phyloP scores from a whole-genome alignment of 2,797 vertebrate species.

The Cossypha polioptera region DNA sequence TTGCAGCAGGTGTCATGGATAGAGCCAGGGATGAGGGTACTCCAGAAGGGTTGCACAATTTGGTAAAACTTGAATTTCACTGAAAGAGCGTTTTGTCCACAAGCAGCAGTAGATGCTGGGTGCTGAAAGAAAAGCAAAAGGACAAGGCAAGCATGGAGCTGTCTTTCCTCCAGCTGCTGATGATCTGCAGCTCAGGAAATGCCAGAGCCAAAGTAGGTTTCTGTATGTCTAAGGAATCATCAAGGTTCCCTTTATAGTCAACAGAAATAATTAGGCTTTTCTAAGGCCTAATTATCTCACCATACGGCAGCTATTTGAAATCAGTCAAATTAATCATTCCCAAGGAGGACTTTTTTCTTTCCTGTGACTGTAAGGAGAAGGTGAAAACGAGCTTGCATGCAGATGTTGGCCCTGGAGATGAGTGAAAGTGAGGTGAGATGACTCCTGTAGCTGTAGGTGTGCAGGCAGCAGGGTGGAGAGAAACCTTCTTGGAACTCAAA shows the following conservation, averaged over 20 bases:
- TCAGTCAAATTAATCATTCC: conserved; percentile 30
- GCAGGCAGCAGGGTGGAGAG: not conserved
- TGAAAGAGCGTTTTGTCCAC: not conserved
- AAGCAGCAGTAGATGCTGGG: not conserved
- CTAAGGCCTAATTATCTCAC: conserved; percentile 35
- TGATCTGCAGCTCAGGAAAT: conserved; percentile 13
- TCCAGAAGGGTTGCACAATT: not conserved
- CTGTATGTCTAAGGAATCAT: not conserved
- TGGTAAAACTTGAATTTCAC: not conserved
- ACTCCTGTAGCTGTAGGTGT: not conserved
- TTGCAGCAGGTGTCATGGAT: not conserved
- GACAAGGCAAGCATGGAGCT: not conserved
- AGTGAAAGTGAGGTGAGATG: not conserved
- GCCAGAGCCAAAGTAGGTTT: not conserved
- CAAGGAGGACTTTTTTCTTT: conserved; percentile 23
- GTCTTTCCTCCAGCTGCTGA: not conserved
- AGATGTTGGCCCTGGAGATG: not conserved
- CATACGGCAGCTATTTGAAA: conserved; percentile 39
- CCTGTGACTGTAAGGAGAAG: not conserved
- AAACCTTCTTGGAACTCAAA: not conserved
- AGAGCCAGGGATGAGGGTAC: not conserved
- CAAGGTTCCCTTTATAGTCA: conserved; percentile 24
- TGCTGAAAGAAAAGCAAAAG: not conserved
- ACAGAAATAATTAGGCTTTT: conserved; percentile 43
- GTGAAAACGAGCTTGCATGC: not conserved